phyloP scores from a whole-genome alignment of 2,888 invertebrate genomes.

The Ariolimax columbianus region DNA sequence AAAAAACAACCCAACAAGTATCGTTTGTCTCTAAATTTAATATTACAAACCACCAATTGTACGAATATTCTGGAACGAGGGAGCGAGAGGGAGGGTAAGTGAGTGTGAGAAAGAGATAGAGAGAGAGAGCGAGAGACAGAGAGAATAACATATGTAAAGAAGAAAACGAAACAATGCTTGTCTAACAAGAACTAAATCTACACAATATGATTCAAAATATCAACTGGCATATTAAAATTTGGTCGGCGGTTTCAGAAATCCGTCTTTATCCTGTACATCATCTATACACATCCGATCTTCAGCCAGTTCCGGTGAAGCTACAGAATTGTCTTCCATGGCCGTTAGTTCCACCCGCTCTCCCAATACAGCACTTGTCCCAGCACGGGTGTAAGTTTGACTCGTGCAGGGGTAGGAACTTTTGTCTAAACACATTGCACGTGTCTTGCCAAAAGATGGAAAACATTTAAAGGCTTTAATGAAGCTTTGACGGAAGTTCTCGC shows the following conservation, averaged over 20 bases:
- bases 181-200: too few relatives aligned
- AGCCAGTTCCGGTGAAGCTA: background rate
- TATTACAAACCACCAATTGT: too few relatives aligned
- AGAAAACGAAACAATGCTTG: too few relatives aligned
- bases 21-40: too few relatives aligned
- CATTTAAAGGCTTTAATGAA: slow-evolving; percentile 78
- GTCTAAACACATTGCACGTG: slow-evolving; percentile 55
- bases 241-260: slow-evolving; percentile 48
- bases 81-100: too few relatives aligned
- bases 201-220: too few relatives aligned
- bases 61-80: too few relatives aligned
- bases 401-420: slow-evolving; percentile 68
- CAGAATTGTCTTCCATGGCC: slow-evolving; percentile 42
- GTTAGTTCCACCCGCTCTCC: slow-evolving; percentile 57
- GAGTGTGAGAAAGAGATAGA: too few relatives aligned
- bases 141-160: too few relatives aligned
- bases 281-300: background rate
- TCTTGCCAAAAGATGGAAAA: slow-evolving; percentile 61
- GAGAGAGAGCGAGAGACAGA: too few relatives aligned
- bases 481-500: slow-evolving; percentile 77
- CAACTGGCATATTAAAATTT: slow-evolving; percentile 23
- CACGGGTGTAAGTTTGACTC: slow-evolving; percentile 52
- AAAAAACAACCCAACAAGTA: too few relatives aligned
- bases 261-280: slow-evolving; percentile 44
- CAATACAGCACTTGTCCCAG: slow-evolving; percentile 47